Conservation (phyloP, 2,888 invertebrate species). For the Leptodirus hochenwartii region DNA sequence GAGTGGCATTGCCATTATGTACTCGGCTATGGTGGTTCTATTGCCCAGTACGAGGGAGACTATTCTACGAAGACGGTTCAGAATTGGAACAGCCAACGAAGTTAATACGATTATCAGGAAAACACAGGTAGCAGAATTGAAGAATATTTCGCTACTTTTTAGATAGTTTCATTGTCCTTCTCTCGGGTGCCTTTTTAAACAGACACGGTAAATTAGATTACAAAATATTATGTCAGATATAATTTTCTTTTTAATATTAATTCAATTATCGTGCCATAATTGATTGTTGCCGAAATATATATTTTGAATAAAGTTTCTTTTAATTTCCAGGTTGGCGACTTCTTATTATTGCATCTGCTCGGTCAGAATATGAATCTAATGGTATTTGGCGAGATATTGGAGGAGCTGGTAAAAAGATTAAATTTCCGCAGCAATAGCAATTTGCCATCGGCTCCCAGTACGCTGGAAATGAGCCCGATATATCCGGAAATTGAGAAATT, state of each 20-base stretch:
- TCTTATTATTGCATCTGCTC: conserved; percentile 62
- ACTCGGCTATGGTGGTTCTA: conserved; percentile 61
- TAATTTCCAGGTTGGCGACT: conserved; percentile 59
- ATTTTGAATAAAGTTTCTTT: too few species aligned
- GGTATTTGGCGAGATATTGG: conserved; percentile 61
- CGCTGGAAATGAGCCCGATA: conserved; percentile 71
- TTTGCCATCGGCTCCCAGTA: conserved; percentile 68
- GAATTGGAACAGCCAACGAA: conserved; percentile 56
- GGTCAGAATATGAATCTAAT: conserved; percentile 76
- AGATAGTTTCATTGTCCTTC: too few species aligned
- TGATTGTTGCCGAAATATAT: too few species aligned
- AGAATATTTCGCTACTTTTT: not conserved
- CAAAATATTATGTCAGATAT: too few species aligned
- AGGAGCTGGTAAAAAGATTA: conserved; percentile 53
- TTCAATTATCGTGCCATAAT: too few species aligned
- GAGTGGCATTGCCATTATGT: conserved; percentile 61
- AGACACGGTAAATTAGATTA: too few species aligned
- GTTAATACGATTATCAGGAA: conserved; percentile 59
- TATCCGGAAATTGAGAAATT: conserved; percentile 64
- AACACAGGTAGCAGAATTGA: conserved; percentile 69
- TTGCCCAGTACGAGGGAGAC: conserved; percentile 66
- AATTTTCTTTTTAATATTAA: too few species aligned
- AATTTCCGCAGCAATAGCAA: conserved; percentile 52
- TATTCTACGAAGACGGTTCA: conserved; percentile 61
- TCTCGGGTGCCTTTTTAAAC: too few species aligned